Base-by-base conservation (phyloP, 2,113 vertebrate species). In the Lepus americanus region DNA sequence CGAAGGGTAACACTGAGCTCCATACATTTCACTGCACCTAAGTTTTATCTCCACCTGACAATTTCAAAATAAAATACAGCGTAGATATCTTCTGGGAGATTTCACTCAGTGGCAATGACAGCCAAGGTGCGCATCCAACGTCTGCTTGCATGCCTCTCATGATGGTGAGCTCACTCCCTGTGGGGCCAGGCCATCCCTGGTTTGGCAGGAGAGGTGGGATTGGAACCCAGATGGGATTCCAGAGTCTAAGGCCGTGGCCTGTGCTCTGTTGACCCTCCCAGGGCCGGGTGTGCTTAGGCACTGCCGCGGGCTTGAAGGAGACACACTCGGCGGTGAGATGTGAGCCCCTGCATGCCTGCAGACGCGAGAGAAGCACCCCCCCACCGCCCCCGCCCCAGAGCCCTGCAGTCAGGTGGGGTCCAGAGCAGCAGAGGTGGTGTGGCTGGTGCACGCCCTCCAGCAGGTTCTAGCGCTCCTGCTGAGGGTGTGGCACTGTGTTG, bases 401-500 rank as follows among this genome's bases (percentile, higher is more conserved):
- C 44, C 7, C 44, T 4, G 44, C 16, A 6, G 19, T 2, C 16
- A 29, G n/a, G 49, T 4, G 23, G 33, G 70, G 36, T 31, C 63
- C 33, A 12, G n/a, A 64, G 4, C 55, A 67, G 74, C 53, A 27
- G 55, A 78, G 5, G 55, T 7, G 44, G 31, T 5, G 0, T 6
- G 2, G 5, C 16, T 59, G 81, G 27, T 2, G 6, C 14, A 33
- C 5, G 25, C 49, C 27, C 36, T 64, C 33, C 36, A 25, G 25
- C 4, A 0, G 0, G 0, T 51, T 82, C 88, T 67, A 19, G 59
- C 17, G 20, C 25, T 14, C 14, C 36, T 12, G n/a, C 20, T 0
- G 8, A 20, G 17, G 39, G 1, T 1, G 3, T 5, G 17, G 69
- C 33, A 17, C 74, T 2, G 0, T 0, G 3, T 6, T 19, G 76